Percentiles rank a stretch among this genome's conserved stretches.
Evolutionary conservation across 1,140 invertebrate species (phyloP).

Genomic region (Eumeta japonica): DNA sequence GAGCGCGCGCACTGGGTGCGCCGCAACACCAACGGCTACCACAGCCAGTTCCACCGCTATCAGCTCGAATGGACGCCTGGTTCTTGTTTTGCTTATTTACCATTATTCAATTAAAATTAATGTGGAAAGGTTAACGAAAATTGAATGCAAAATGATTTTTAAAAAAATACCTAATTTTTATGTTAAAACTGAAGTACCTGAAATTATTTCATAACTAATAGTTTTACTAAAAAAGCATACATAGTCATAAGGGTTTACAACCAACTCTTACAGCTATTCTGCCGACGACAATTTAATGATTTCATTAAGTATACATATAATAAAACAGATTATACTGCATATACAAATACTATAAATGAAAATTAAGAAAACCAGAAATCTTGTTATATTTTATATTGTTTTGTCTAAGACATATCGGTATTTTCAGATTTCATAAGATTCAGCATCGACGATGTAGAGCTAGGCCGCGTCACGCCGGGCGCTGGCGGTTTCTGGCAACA

Average conservation of each 20-base stretch:
- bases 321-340: no score
- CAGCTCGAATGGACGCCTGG: constrained; percentile 56
- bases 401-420: neutral
- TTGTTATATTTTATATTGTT: no score
- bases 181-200: no score
- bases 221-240: no score
- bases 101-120: no score
- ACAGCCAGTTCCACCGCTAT: constrained; percentile 51
- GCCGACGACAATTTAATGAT: no score
- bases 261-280: no score
- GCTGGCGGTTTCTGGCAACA: constrained; percentile 49
- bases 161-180: neutral
- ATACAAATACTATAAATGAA: neutral
- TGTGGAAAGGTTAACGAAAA: no score
- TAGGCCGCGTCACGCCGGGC: constrained; percentile 35
- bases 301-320: no score
- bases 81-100: constrained; percentile 11
- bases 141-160: no score
- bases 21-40: constrained; percentile 45
- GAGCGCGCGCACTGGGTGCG: constrained; percentile 51
- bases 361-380: neutral
- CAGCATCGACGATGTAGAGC: constrained; percentile 44
- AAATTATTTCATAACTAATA: no score
- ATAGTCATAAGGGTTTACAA: no score
- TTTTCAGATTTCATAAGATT: constrained; percentile 46